These are phyloP conservation scores for Syrmaticus mikado DNA, from an alignment of 2,113 vertebrate species.

Conservation along the genomic window DNA sequence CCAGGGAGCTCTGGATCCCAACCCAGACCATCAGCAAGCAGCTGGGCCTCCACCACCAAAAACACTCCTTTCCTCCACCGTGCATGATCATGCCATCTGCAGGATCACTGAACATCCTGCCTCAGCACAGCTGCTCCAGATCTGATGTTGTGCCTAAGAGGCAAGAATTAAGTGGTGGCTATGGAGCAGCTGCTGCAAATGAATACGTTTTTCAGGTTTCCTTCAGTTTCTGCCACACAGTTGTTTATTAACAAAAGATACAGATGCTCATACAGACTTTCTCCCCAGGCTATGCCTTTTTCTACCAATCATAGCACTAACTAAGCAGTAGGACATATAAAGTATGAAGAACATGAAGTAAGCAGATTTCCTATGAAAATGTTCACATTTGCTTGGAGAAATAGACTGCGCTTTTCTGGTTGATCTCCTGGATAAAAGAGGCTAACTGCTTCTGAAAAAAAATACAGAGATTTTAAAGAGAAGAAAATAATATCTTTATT, in stretches of 20 bases:
- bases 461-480: no score
- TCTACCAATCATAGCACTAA: background rate
- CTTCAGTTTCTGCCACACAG: background rate
- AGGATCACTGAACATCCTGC: background rate
- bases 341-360: background rate
- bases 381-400: background rate
- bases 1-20: background rate
- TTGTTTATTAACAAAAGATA: background rate
- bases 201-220: background rate
- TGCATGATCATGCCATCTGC: accelerated
- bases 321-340: background rate
- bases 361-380: background rate
- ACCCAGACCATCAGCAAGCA: background rate
- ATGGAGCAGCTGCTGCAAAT: background rate
- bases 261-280: background rate
- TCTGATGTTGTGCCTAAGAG: background rate
- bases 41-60: background rate
- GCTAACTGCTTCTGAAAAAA: background rate
- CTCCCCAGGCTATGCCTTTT: background rate
- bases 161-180: background rate
- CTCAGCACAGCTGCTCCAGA: background rate
- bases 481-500: background rate
- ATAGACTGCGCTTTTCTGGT: background rate
- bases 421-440: background rate
- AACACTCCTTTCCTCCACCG: background rate